A percentile compares a stretch with the other conserved stretches of the same genome.
Evolutionary conservation across 1,140 invertebrate species (phyloP).

Genomic region (Conopomorpha cramerella): DNA sequence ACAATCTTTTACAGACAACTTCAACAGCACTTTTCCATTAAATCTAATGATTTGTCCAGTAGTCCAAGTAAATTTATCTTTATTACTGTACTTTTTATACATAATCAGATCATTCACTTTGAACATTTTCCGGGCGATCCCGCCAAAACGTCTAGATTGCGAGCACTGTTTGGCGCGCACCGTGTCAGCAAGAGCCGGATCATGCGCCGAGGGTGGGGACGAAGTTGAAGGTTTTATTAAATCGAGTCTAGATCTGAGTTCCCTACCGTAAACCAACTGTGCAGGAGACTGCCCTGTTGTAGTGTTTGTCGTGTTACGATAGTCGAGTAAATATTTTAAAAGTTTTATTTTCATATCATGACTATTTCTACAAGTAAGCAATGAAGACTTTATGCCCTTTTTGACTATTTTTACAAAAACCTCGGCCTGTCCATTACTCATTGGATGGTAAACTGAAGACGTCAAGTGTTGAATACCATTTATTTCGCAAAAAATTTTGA

Average conservation of each 20-base stretch:
- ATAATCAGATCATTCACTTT: neutral
- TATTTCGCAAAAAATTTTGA: neutral
- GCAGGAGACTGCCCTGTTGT: slow-evolving; percentile 1
- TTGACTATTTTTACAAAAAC: too few species aligned
- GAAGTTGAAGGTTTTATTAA: neutral
- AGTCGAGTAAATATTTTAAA: neutral
- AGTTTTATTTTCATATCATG: neutral
- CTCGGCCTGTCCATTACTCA: slow-evolving; percentile 2
- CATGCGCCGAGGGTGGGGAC: neutral
- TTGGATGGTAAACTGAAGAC: slow-evolving; percentile 2
- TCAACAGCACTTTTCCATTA: too few species aligned
- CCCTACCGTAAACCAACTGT: neutral
- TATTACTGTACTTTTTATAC: too few species aligned
- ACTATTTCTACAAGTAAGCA: neutral
- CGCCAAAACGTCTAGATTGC: neutral
- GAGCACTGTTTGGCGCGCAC: slow-evolving; percentile 1
- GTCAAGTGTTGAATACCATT: neutral
- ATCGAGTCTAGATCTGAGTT: neutral
- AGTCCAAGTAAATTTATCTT: too few species aligned
- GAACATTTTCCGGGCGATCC: neutral
- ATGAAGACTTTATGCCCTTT: neutral
- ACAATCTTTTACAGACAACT: too few species aligned
- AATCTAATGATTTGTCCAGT: too few species aligned
- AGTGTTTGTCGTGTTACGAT: neutral
- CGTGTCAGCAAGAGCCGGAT: slow-evolving; percentile 2